These are phyloP conservation scores for Clangula hyemalis DNA, from an alignment of 2,797 vertebrate genomes.

Conservation along the genomic window DNA sequence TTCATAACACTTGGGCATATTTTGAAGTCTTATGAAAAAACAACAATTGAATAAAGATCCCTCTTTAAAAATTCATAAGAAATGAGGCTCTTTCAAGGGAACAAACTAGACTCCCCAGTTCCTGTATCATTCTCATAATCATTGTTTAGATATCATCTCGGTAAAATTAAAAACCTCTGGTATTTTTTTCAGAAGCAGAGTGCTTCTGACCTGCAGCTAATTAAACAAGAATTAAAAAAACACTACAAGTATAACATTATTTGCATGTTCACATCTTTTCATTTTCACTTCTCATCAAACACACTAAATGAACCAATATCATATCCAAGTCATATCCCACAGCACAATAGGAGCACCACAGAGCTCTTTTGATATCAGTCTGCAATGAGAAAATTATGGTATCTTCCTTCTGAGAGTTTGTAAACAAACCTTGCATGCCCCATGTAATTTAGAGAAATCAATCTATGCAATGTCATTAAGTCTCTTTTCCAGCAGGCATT, in stretches of 20 bases:
- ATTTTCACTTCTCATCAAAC: neutral
- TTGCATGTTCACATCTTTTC: neutral
- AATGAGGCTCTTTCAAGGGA: neutral
- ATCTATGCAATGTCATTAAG: neutral
- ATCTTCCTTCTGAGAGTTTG: neutral
- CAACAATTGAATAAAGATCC: neutral
- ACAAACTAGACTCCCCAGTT: neutral
- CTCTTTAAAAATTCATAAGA: neutral
- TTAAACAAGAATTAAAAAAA: slow-evolving; percentile 1
- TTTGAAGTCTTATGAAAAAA: neutral
- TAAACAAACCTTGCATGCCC: neutral
- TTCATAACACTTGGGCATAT: neutral
- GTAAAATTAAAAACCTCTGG: neutral
- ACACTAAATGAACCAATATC: neutral
- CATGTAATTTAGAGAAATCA: neutral
- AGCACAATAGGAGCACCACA: neutral
- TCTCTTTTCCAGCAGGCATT: neutral
- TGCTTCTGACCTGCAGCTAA: neutral
- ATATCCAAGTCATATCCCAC: neutral
- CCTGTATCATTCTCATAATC: neutral
- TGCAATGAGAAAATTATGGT: neutral
- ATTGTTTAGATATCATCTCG: neutral
- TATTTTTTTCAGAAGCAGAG: neutral
- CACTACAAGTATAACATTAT: neutral
- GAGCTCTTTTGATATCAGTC: neutral